Evolutionary conservation across 2,113 vertebrate species (phyloP).

Genomic region (Spea bombifrons): DNA sequence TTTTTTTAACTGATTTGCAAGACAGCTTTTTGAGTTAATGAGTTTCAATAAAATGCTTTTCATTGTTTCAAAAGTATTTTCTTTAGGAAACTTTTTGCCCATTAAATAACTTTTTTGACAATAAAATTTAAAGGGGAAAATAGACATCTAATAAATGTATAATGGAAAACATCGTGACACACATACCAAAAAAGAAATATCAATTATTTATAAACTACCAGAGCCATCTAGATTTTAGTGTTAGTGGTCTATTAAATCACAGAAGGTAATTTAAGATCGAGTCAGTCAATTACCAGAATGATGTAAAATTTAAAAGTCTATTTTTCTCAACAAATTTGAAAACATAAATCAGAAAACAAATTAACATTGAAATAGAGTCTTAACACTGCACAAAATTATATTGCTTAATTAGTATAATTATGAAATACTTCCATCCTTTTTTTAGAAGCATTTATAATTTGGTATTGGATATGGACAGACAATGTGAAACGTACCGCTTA

Average conservation of each 20-base stretch:
- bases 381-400: conserved; percentile 27
- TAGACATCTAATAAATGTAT: background rate
- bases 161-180: background rate
- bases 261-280: conserved; percentile 12
- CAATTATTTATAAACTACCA: conserved; percentile 7
- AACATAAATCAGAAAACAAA: conserved; percentile 39
- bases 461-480: conserved; percentile 14
- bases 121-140: too few relatives aligned
- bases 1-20: too few relatives aligned
- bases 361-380: conserved; percentile 13
- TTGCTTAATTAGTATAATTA: conserved; percentile 37
- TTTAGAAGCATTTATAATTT: conserved; percentile 18
- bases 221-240: background rate
- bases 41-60: too few relatives aligned
- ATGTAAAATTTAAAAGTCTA: conserved; percentile 33
- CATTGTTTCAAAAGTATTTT: background rate
- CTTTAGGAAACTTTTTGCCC: background rate
- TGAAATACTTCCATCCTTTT: background rate
- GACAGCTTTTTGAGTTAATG: too few relatives aligned
- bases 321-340: conserved; percentile 22
- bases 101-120: too few relatives aligned
- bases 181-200: background rate
- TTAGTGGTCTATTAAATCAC: conserved; percentile 16
- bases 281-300: conserved; percentile 22
- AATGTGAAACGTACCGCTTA: conserved; percentile 3